Evolutionary conservation across 2,113 vertebrate species (phyloP).

Genomic region (Chaenocephalus aceratus): DNA sequence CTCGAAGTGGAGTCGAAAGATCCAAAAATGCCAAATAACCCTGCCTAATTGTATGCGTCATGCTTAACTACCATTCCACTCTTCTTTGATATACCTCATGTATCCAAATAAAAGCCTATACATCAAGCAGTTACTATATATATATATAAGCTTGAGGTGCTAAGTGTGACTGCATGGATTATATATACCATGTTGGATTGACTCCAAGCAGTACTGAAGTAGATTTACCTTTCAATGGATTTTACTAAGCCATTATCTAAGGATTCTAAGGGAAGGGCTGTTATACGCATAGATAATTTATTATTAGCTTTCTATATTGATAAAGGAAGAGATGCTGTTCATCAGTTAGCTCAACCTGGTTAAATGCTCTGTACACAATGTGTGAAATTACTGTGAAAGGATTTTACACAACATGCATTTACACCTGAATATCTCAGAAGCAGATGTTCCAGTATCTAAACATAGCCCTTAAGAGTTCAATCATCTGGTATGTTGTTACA

Average conservation of each 20-base stretch:
- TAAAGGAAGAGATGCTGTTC: constrained; percentile 1
- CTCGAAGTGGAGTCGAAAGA: too few relatives aligned
- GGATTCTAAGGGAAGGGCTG: constrained; percentile 30
- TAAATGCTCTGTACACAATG: constrained; percentile 1
- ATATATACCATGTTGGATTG: constrained; percentile 20
- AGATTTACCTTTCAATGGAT: constrained; percentile 48
- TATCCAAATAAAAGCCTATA: not conserved
- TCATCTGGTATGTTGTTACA: constrained; percentile 9
- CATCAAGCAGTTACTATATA: not conserved
- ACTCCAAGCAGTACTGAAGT: constrained; percentile 45
- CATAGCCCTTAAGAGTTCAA: constrained; percentile 2
- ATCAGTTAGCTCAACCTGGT: not conserved
- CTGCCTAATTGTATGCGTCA: constrained; percentile 11
- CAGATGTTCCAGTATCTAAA: constrained; percentile 33
- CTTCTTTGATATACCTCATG: constrained; percentile 6
- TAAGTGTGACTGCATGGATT: constrained; percentile 27
- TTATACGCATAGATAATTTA: constrained; percentile 24
- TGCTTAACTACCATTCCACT: not conserved
- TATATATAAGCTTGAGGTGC: not conserved
- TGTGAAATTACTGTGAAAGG: constrained; percentile 5
- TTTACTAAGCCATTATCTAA: constrained; percentile 51
- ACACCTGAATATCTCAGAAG: not conserved
- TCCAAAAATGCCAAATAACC: constrained; percentile 48
- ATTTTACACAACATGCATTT: not conserved
- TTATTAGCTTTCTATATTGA: constrained; percentile 6